Percentiles rank a stretch among this genome's conserved stretches.
phyloP scores from a whole-genome alignment of 1,140 invertebrate species.

The Andricus grossulariae region DNA sequence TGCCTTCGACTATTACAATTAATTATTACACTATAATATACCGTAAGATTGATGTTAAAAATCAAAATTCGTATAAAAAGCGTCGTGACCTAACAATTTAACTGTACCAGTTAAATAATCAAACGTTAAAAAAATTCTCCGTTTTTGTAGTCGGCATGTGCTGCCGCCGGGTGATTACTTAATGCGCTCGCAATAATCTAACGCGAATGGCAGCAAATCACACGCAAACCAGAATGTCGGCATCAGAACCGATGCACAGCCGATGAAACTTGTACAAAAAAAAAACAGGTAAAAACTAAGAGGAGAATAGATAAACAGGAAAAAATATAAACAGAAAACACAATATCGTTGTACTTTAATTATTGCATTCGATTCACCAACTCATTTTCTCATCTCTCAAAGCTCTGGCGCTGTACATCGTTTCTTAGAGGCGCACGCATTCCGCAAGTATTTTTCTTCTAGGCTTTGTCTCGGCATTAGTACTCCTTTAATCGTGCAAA shows the following conservation, averaged over 20 bases:
- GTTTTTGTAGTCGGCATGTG: constrained; percentile 1
- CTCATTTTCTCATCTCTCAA: constrained; percentile 18
- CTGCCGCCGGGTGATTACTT: background rate
- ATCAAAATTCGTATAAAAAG: constrained; percentile 77
- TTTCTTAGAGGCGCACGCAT: constrained; percentile 50
- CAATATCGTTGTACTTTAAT: constrained; percentile 24
- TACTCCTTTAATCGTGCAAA: constrained; percentile 55
- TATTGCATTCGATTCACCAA: constrained; percentile 9
- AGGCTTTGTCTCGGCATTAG: constrained; percentile 41
- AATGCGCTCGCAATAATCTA: constrained; percentile 9
- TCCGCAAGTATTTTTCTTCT: constrained; percentile 37
- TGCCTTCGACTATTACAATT: constrained; percentile 41
- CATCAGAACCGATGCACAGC: constrained; percentile 30
- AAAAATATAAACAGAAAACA: background rate
- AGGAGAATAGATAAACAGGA: background rate
- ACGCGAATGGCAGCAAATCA: constrained; percentile 29
- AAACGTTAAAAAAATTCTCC: constrained; percentile 67
- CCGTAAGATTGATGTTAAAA: constrained; percentile 72
- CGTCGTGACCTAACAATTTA: constrained; percentile 72
- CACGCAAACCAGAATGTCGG: constrained; percentile 20
- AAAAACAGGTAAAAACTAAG: background rate
- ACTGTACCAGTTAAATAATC: constrained; percentile 71
- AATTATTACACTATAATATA: constrained; percentile 57
- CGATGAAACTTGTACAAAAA: background rate
- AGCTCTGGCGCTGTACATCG: constrained; percentile 30